Evolutionary conservation across 2,113 vertebrate genomes (phyloP).

Genomic region (Elgaria multicarinata): DNA sequence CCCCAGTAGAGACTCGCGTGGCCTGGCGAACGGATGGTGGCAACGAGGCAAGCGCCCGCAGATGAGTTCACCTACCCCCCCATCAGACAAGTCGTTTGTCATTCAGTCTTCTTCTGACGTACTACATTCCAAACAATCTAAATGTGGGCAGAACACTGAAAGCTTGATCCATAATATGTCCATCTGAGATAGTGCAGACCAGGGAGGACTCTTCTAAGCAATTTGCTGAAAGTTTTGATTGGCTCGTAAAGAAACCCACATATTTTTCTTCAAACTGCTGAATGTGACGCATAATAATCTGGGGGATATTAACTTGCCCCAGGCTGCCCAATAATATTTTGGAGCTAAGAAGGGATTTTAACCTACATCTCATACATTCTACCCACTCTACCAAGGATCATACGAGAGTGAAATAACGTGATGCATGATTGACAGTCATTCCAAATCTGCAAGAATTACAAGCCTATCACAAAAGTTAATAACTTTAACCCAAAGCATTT

Average conservation of each 20-base stretch:
- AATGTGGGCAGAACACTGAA: neutral
- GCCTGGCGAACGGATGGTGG: too few relatives aligned
- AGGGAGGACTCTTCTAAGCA: neutral
- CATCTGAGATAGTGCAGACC: neutral
- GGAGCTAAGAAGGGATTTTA: neutral
- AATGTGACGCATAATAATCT: neutral
- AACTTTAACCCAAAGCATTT: slow-evolving; percentile 5
- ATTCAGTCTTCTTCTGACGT: neutral
- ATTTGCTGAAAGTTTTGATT: neutral
- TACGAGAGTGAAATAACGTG: neutral
- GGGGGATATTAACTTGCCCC: neutral
- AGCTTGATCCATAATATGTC: neutral
- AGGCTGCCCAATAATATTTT: neutral
- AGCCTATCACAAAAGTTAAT: neutral
- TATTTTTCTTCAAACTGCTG: neutral
- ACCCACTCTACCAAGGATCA: neutral
- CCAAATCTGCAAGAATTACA: neutral
- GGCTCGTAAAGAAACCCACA: neutral
- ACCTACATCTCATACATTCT: neutral
- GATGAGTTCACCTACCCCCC: too few relatives aligned
- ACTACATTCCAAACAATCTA: neutral
- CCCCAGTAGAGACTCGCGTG: too few relatives aligned
- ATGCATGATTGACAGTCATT: neutral
- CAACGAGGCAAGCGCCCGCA: too few relatives aligned
- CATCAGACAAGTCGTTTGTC: neutral